These are phyloP conservation scores for Pseudomyrmex concolor DNA, from an alignment of 1,140 invertebrate genomes.

Conservation along the genomic window DNA sequence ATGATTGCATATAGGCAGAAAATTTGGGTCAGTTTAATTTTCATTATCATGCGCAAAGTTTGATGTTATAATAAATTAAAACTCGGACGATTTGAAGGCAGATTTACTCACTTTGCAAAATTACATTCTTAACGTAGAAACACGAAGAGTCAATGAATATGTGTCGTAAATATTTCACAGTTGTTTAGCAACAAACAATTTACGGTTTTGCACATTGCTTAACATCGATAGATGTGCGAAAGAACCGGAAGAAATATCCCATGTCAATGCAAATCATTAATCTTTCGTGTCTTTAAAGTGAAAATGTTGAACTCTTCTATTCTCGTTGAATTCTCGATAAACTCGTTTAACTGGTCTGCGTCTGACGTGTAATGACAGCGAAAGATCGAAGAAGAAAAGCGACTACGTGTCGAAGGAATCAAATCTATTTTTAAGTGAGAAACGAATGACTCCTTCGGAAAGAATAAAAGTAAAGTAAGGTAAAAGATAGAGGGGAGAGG, in stretches of 20 bases:
- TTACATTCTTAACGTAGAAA: neutral
- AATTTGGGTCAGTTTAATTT: conserved; percentile 34
- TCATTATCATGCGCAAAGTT: neutral
- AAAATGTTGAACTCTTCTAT: conserved; percentile 63
- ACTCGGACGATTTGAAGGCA: neutral
- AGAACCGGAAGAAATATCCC: conserved; percentile 1
- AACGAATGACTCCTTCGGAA: conserved; percentile 20
- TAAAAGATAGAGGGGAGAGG: neutral
- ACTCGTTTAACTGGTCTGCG: conserved; percentile 30
- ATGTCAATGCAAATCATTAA: conserved; percentile 51
- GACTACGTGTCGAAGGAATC: conserved; percentile 25
- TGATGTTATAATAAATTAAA: conserved; percentile 1
- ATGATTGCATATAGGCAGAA: conserved; percentile 21
- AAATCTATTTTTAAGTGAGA: conserved; percentile 60
- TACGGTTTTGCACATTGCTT: neutral
- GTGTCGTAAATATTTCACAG: too few species aligned
- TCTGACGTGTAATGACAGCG: conserved; percentile 29
- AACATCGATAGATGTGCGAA: neutral
- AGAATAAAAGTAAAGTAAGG: conserved; percentile 9
- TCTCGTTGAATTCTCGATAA: conserved; percentile 41
- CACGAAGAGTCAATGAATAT: neutral
- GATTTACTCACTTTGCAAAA: neutral
- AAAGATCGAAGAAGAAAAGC: conserved; percentile 14
- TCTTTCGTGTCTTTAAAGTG: conserved; percentile 26
- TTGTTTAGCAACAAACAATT: neutral